A percentile compares a stretch with the other conserved stretches of the same genome.
phyloP scores from a whole-genome alignment of 2,113 vertebrate genomes.

The Chelonoidis abingdonii region DNA sequence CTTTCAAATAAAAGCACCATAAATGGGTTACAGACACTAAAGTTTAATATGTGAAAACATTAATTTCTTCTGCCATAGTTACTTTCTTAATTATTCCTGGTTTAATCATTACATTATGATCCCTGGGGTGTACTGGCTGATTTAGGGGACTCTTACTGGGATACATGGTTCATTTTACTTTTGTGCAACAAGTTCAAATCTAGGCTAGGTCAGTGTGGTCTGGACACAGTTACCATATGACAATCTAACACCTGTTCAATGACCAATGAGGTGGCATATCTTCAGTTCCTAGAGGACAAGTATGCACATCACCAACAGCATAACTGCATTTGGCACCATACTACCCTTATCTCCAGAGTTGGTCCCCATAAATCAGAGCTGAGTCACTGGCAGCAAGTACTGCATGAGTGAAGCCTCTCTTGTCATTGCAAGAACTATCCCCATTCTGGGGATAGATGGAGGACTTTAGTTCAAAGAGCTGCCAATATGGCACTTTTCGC shows the following conservation, averaged over 20 bases:
- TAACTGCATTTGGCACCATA: fast-evolving
- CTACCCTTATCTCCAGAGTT: fast-evolving
- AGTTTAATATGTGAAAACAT: fast-evolving
- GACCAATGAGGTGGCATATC: fast-evolving
- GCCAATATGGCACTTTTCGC: background rate
- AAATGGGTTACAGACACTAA: background rate
- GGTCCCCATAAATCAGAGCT: fast-evolving
- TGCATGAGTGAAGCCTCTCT: fast-evolving
- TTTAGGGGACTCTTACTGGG: fast-evolving
- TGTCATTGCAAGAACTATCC: fast-evolving
- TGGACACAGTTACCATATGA: background rate
- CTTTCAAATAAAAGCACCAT: background rate
- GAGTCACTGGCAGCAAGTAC: fast-evolving
- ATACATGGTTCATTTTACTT: fast-evolving
- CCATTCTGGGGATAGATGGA: fast-evolving
- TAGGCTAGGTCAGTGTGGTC: background rate
- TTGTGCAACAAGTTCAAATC: background rate
- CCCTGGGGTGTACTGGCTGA: fast-evolving
- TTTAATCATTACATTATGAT: background rate
- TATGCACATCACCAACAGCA: background rate
- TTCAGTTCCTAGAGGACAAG: fast-evolving
- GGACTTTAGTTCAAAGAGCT: background rate
- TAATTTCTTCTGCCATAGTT: background rate
- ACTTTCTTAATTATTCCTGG: background rate
- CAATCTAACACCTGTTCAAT: background rate